Base-by-base conservation (phyloP, 2,113 vertebrate species). In the Chaetodon auriga region DNA sequence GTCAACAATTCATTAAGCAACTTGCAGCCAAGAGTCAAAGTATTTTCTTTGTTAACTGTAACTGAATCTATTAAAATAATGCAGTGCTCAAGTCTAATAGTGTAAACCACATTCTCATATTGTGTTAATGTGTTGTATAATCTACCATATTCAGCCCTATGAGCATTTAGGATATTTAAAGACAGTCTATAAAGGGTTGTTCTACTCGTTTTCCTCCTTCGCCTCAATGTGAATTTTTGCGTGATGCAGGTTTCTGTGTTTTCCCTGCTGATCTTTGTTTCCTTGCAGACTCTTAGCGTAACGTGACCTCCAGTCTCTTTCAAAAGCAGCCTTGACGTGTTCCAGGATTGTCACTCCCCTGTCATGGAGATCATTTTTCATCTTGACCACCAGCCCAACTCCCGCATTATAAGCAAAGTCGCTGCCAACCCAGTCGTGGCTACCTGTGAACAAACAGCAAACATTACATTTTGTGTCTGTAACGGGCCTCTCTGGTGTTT, bases 371-470 rank as follows among this genome's bases (percentile, higher is more conserved):
- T n/a, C 51, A 0, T 94, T 91, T 61, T 88, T 92, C 86, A 96
- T 96, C 87, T 94, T 95, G 88, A 97, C 93, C 69, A 97, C 96
- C n/a, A 98, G 95, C 68, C 97, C 97, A 2, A 96, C 96, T 86
- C 97, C 97, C 14, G 96, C 96, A 68, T 97, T 96, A 76, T 95
- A 81, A 7, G 95, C 95, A 88, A 97, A 97, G 69, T 97, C 96
- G 78, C 96, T 97, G 41, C 97, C 97, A 15, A 97, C 97, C 97
- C 97, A 98, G 90, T 97, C 96, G 81, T 97, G 97, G 93, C 96
- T 97, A 49, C 97, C 97, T 98, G 93, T 48, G 64, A 92, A 58
- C n/a, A 51, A 63, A 76, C 55, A 45, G 25, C 19, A 72, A 38
- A 25, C 13, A 45, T 4, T 38, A 72, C 30, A n/a, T 3, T 38